These are phyloP conservation scores for Carassius auratus DNA, from an alignment of 2,113 vertebrate genomes.

Conservation along the genomic window DNA sequence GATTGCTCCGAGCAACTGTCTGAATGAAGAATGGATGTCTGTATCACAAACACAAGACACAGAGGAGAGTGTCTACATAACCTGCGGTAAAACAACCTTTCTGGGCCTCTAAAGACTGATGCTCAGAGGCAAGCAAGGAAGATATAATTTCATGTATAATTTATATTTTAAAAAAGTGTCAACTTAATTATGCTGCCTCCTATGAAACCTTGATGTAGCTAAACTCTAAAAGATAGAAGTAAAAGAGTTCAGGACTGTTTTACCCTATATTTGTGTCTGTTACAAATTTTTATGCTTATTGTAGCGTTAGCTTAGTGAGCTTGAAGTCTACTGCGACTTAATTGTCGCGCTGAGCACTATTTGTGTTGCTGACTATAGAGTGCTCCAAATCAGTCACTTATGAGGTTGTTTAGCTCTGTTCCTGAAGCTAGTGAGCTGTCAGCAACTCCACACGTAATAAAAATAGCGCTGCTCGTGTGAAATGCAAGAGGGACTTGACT, in stretches of 20 bases:
- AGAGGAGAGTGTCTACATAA: constrained; percentile 15
- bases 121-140: not conserved
- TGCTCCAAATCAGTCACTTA: not conserved
- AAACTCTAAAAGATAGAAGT: not conserved
- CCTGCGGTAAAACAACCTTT: constrained; percentile 27
- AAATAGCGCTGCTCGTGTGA: not conserved
- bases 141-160: constrained; percentile 1
- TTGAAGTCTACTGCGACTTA: not conserved
- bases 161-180: not conserved
- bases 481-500: not conserved
- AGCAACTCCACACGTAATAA: not conserved
- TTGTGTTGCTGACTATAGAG: not conserved
- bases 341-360: not conserved
- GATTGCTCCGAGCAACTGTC: constrained; percentile 24
- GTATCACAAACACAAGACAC: constrained; percentile 32
- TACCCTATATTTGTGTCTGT: not conserved
- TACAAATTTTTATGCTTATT: not conserved
- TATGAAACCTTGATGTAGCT: not conserved
- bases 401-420: not conserved
- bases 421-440: constrained; percentile 11
- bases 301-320: not conserved
- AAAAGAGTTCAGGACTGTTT: not conserved
- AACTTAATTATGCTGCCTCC: not conserved
- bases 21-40: constrained; percentile 4
- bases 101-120: not conserved